A percentile compares a stretch with the other conserved stretches of the same genome.
phyloP scores from a whole-genome alignment of 2,888 invertebrate species.

The Dasypogon diadema region DNA sequence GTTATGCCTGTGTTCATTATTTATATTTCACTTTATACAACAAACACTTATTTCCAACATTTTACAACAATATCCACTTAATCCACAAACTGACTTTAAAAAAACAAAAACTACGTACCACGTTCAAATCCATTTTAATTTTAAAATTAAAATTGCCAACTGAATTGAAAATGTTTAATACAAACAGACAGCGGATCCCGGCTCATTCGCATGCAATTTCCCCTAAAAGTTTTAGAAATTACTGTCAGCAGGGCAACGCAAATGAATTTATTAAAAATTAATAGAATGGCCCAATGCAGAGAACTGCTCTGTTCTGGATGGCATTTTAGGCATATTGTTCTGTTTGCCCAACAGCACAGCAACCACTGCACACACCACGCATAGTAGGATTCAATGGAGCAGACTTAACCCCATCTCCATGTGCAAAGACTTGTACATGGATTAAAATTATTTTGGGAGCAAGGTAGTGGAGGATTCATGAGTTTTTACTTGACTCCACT shows the following conservation, averaged over 20 bases:
- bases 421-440: not conserved
- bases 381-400: not conserved
- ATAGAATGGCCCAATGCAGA: not conserved
- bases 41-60: no score
- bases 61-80: no score
- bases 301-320: not conserved
- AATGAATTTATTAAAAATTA: conserved; percentile 46
- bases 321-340: not conserved
- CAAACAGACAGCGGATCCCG: conserved; percentile 4
- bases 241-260: conserved; percentile 21
- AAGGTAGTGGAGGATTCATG: no score
- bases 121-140: not conserved
- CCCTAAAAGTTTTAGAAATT: conserved; percentile 23
- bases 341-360: not conserved
- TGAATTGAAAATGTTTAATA: conserved; percentile 13
- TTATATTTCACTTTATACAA: no score
- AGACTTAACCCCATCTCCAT: not conserved
- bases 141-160: conserved; percentile 25
- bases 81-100: no score
- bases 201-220: conserved; percentile 35
- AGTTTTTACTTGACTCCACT: no score
- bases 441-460: not conserved
- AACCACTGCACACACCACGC: not conserved
- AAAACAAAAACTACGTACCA: no score
- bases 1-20: no score